Evolutionary conservation across 2,888 invertebrate genomes (phyloP).

Genomic region (Tetropium fuscum): DNA sequence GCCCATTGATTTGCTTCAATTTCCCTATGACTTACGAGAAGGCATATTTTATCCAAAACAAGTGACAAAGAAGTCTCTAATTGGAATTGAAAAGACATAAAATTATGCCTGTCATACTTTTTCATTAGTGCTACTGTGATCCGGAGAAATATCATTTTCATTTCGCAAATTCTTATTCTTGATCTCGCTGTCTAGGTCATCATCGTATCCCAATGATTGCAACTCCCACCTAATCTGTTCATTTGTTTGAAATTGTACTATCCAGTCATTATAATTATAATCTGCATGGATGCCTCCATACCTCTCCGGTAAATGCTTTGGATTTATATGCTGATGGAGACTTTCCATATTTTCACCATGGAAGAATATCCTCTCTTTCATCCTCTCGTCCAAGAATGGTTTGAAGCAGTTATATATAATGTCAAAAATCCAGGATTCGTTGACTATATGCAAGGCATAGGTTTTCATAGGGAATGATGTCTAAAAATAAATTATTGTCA

Average conservation of each 20-base stretch:
- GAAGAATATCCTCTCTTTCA: slow-evolving; percentile 74
- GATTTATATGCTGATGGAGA: slow-evolving; percentile 79
- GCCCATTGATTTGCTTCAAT: too few species aligned
- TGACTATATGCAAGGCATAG: slow-evolving; percentile 80
- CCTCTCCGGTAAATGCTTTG: slow-evolving; percentile 75
- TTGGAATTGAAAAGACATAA: too few species aligned
- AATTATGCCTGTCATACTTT: not conserved
- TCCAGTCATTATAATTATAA: slow-evolving; percentile 80
- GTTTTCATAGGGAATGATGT: slow-evolving; percentile 81
- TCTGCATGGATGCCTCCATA: slow-evolving; percentile 76
- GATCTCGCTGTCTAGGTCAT: slow-evolving; percentile 14
- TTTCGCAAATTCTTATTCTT: not conserved
- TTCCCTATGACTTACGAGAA: too few species aligned
- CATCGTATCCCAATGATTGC: slow-evolving; percentile 68
- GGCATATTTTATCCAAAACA: too few species aligned
- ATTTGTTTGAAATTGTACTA: slow-evolving; percentile 72
- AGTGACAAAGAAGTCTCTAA: too few species aligned
- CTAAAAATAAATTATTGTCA: slow-evolving; percentile 67
- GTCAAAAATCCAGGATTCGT: slow-evolving; percentile 86
- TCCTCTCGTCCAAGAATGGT: slow-evolving; percentile 76
- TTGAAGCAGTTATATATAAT: slow-evolving; percentile 83
- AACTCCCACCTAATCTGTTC: slow-evolving; percentile 73
- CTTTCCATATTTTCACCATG: slow-evolving; percentile 81
- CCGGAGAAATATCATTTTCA: too few species aligned
- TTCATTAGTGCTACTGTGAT: too few species aligned